Base-by-base conservation (phyloP, 2,888 invertebrate species). In the Drosophila monieri region DNA sequence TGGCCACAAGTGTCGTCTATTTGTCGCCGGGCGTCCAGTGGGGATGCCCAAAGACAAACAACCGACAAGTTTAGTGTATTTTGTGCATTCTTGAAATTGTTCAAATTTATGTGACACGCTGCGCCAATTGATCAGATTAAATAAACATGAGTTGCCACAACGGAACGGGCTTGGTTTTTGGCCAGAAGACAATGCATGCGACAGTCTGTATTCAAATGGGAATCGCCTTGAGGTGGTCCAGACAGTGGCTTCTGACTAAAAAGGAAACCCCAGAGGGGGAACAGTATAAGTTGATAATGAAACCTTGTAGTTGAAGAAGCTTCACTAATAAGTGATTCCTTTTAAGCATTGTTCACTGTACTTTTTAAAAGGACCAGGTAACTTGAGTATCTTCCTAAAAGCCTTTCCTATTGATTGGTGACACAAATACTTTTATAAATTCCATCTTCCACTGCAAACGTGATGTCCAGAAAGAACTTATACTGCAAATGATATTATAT, bases 41-140 rank as follows among this genome's bases (percentile, higher is more conserved):
- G 21, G 59, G 64, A 32, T 59, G 57, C 56, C 58, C 57, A 61
- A n/a, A 52, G 70, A 67, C 78, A 81, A 79, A 81, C 76, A 72
- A 69, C 76, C 78, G 61, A 64, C 70, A 68, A 80, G 76, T 75
- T 79, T 79, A 76, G 76, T 85, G 70, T 71, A 75, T 77, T 80
- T 77, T 75, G 72, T 83, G 76, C 77, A 81, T 76, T 86, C 73
- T 74, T 73, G 76, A 80, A 79, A 83, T 70, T 74, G 70, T 43
- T 49, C 37, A 73, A 88, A 89, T 89, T 89, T 89, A 89, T 89
- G 88, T 88, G 89, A 89, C 89, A 89, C 76, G 85, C 76, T 78
- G 74, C 76, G 80, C 78, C 88, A 89, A 89, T 89, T 89, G 89
- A 89, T 89, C 89, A 89, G 88, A 89, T 89, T 89, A 89, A 89